Evolutionary conservation across 2,113 vertebrate genomes (phyloP), one percentile per base, ranked within the genome.

Genomic region (Gymnocephalus cernua): DNA sequence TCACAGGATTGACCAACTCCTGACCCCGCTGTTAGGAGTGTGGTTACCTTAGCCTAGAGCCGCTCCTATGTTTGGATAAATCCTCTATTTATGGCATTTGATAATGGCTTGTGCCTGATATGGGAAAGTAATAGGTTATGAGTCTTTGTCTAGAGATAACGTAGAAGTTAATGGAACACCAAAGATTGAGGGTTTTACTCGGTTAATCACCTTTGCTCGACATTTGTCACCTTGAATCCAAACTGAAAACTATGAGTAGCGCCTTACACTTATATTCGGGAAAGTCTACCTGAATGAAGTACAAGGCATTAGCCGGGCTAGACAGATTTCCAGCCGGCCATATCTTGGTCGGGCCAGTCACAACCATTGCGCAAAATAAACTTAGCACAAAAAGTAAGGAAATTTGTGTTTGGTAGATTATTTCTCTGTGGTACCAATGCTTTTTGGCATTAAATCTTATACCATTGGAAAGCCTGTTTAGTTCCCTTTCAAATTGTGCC

Each of bases 1-100:
- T 87, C 83, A 61, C 82, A 65, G 82, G 79, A 88, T 86, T 93
- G 92, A 92, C 90, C 93, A 89, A 38, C 69, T 74, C 76, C 73
- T 92, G 92, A 92, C 92, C 91, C 77, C 47, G 50, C 65, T 82
- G 71, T 77, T 53, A 51, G 57, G 84, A 80, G 65, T 72, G 80
- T 4, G 62, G 77, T 89, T 86, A 88, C 73, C 53, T 74, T 59
- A 48, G 51, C 72, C 35, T n/a, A 27, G 59, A 83, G 70, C 64
- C 51, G n/a, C 81, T 76, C 74, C 68, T 51, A 18, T 85, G 85
- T 90, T 92, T 77, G 69, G 72, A 85, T 86, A 86, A 86, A 85
- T 77, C 82, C 16, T 1, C 47, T 70, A 67, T 90, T 91, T 86
- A 83, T 81, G 83, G 72, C 57, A 44, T 87, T 80, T 83, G 80